Evolutionary conservation across 2,113 vertebrate species (phyloP), one percentile per base, ranked within the genome.

Genomic region (Catharus minimus): DNA sequence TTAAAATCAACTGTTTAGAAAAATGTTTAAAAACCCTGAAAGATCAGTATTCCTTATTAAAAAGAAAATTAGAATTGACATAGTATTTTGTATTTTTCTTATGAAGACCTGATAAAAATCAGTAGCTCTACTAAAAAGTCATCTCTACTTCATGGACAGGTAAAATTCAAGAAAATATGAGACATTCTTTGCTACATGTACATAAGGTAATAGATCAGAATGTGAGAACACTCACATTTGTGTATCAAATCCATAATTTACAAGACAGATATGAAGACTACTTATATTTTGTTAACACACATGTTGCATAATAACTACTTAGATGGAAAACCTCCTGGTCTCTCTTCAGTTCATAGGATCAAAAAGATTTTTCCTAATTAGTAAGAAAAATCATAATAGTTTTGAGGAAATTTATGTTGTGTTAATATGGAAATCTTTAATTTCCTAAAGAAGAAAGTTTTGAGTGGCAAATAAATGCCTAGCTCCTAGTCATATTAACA

Each of bases 301-400:
- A 56, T 41, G 23, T 15, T 87, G 39, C 28, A 8, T 41, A 71
- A 75, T 16, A 71, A 26, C n/a, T 75, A 47, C 38, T 11, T 30
- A 46, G 15, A 52, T 46, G 43, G 64, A 80, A 93, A 83, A 46
- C 8, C 39, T 87, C 47, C 32, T 66, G 15, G 22, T 74, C 50
- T 73, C 73, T 82, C 90, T 74, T 57, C 60, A 80, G 43, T 46
- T 50, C 39, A 74, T 4, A 66, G 36, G 26, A 89, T 50, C 72
- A 43, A 74, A 84, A 84, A 55, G 5, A 62, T 61, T 58, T 82
- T 82, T 85, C 58, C 44, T 85, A 77, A 84, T 77, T 77, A 82
- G 12, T 30, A 49, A 28, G 44, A 23, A 43, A 53, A 86, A 73
- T n/a, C 32, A 36, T 55, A 71, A 61, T 9, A 67, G 16, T 62